Evolutionary conservation across 2,113 vertebrate genomes (phyloP), one percentile per base, ranked within the genome.

Genomic region (Hemibagrus wyckioides): DNA sequence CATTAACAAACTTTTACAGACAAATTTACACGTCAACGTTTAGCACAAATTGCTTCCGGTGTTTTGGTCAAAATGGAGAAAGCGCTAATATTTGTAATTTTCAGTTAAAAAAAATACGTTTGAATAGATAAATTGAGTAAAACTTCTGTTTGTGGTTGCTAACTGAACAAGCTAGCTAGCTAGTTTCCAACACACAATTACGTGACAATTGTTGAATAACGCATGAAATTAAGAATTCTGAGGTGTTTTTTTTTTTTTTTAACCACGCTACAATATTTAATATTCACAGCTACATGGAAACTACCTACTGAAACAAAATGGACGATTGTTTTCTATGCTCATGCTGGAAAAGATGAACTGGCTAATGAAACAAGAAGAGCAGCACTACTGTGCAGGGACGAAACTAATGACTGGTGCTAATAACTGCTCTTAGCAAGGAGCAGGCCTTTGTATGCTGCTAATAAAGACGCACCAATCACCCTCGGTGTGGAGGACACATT

Each of bases 381-480:
- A 4, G 81, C 8, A 10, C 7, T 19, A 65, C 30, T 65, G 3
- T 81, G 54, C 79, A 39, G 39, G 11, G 21, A 39, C 15, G 13
- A 50, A 39, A 65, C 75, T 52, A 52, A 59, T 0, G 25, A 52
- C 75, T 13, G 28, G n/a, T 50, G 41, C n/a, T 79, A 54, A 86
- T 28, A 25, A 57, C 59, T 30, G 5, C 52, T 63, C 17, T 65
- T 69, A 67, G 23, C 44, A 52, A 21, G 23, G 61, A 65, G 15
- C 21, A 30, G 17, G 17, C 41, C 6, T 71, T 48, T 54, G 65
- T 28, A 30, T 39, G 25, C 6, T n/a, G 28, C 44, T 88, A 85
- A 82, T 82, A 73, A 84, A 84, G 57, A 85, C 39, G 19, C 59
- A 54, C 61, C 65, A 25, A 30, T 80, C 44, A 48, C 44, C 44